A percentile compares a stretch with the other conserved stretches of the same genome.
phyloP scores from a whole-genome alignment of 2,113 vertebrate species.

The Phycodurus eques region DNA sequence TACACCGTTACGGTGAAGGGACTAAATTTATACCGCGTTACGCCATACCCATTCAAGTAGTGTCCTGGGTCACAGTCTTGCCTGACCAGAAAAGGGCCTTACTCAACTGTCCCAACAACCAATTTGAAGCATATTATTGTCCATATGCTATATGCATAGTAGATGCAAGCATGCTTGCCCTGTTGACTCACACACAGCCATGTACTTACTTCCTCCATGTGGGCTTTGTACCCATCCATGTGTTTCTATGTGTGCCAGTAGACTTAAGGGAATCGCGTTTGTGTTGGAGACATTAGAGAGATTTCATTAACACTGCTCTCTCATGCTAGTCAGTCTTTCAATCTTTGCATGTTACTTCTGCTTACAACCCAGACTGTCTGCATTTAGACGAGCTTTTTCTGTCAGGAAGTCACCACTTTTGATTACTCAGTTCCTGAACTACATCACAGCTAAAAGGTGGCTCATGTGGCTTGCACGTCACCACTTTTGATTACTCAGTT shows the following conservation, averaged over 20 bases:
- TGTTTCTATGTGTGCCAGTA: constrained; percentile 40
- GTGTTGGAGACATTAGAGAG: constrained; percentile 6
- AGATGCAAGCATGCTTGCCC: not conserved
- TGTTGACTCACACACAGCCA: constrained; percentile 20
- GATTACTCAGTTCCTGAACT: not conserved
- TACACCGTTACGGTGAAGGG: too few species aligned
- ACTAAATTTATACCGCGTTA: too few species aligned
- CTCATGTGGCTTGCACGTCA: too few species aligned
- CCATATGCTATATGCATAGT: too few species aligned
- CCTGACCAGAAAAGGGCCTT: too few species aligned
- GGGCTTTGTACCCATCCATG: not conserved
- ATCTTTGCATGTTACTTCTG: constrained; percentile 45
- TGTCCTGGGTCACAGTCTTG: too few species aligned
- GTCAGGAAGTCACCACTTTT: constrained; percentile 5
- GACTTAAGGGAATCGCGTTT: not conserved
- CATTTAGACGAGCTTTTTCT: constrained; percentile 5
- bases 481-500: not conserved
- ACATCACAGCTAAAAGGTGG: too few species aligned
- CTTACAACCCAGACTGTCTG: not conserved
- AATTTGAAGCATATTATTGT: too few species aligned
- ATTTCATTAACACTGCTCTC: not conserved
- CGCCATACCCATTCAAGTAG: too few species aligned
- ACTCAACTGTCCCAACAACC: too few species aligned
- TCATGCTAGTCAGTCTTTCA: not conserved
- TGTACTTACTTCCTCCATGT: constrained; percentile 40